Evolutionary conservation across 1,140 invertebrate genomes (phyloP).

Genomic region (Sogatella furcifera): DNA sequence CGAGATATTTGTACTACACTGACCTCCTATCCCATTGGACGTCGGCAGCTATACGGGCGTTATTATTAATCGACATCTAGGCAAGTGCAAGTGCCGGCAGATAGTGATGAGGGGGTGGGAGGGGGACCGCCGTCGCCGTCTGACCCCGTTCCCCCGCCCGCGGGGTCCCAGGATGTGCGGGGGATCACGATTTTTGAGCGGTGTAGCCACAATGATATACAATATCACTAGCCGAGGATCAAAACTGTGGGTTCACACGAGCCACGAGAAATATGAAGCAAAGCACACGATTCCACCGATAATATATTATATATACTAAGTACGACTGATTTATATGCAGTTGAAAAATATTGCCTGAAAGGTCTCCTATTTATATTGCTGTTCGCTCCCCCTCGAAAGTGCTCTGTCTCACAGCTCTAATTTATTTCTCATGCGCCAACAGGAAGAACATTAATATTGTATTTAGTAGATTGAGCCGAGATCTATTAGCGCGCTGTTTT

Average conservation of each 20-base stretch:
- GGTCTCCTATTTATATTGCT: conserved; percentile 1
- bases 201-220: neutral
- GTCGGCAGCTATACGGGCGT: no score
- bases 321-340: conserved; percentile 4
- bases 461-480: conserved; percentile 2
- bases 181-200: neutral
- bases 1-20: no score
- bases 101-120: no score
- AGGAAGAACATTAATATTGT: conserved; percentile 1
- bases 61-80: no score
- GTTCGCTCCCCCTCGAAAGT: neutral
- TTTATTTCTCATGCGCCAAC: conserved; percentile 3
- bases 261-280: conserved; percentile 1
- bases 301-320: conserved; percentile 4
- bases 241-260: conserved; percentile 1
- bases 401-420: neutral
- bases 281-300: neutral
- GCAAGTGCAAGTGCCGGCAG: no score
- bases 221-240: conserved; percentile 2
- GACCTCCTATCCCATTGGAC: no score
- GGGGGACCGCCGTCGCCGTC: no score
- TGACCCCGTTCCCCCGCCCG: no score
- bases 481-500: neutral
- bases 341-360: conserved; percentile 4
- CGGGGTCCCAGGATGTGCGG: neutral